Conservation (phyloP, 1,140 invertebrate species). For the Monomorium pharaonis region DNA sequence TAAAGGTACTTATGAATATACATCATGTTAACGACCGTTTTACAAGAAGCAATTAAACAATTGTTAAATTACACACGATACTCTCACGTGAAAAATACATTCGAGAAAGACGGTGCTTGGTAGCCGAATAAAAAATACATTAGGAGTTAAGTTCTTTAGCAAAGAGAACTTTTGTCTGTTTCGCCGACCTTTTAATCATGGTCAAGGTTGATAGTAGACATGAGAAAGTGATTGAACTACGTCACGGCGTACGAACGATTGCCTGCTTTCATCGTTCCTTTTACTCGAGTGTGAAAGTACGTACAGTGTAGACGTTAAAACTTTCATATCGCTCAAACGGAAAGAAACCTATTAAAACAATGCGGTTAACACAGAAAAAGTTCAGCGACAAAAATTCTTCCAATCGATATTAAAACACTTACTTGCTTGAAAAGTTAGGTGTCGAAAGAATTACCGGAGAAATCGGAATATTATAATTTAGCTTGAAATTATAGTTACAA, state of each 20-base stretch:
- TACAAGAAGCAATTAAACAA: constrained; percentile 9
- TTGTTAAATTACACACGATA: constrained; percentile 39
- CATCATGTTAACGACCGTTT: background rate
- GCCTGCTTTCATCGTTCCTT: constrained; percentile 42
- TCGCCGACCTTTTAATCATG: constrained; percentile 67
- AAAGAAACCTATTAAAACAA: background rate
- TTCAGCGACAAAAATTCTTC: background rate
- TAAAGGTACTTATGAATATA: background rate
- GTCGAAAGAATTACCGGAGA: no score
- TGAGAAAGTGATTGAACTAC: constrained; percentile 69
- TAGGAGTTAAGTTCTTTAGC: constrained; percentile 21
- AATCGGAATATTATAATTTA: no score
- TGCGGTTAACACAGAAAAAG: background rate
- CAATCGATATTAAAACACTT: background rate
- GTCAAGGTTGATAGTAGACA: constrained; percentile 67
- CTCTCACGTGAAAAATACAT: constrained; percentile 52
- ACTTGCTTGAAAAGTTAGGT: no score
- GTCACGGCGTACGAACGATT: constrained; percentile 20
- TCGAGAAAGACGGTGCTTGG: constrained; percentile 9
- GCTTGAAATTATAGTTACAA: no score
- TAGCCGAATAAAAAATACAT: constrained; percentile 61
- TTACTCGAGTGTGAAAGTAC: constrained; percentile 1
- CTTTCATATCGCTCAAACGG: constrained; percentile 16
- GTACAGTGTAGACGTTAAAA: background rate
- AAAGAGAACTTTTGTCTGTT: constrained; percentile 61